Base-by-base conservation (phyloP, 53 echinoderm and acorn worm species). In the Glandiceps talaboti region DNA sequence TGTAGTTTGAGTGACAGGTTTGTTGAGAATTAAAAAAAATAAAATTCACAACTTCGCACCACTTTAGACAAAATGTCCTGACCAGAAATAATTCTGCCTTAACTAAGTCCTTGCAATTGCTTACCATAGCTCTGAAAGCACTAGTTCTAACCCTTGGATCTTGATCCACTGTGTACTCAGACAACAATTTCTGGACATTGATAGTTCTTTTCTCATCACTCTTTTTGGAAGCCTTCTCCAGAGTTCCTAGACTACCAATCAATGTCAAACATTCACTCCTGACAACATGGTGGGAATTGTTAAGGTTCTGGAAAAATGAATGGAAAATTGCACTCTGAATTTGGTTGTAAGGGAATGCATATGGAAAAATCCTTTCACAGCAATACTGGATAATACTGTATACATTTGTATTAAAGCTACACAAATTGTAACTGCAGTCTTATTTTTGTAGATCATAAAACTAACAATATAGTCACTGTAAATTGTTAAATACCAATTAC, bases 101-200 rank as follows among this genome's bases (percentile, higher is more conserved):
- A n/a, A n/a, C n/a, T n/a, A n/a, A n/a, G n/a, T n/a, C n/a, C n/a
- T n/a, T n/a, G n/a, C n/a, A n/a, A 14, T 27, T 30, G 79, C 88
- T 81, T 33, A 92, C 95, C 95, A 92, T 92, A 25, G 95, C 82
- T 72, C 90, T 82, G 75, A 92, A 88, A 74, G 95, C 92, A 74
- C 90, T 92, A 33, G 84, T 80, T 73, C 95, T 86, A 29, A 94
- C 95, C 73, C 95, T 76, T 73, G 95, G 90, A 30, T 94, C 95
- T 81, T 88, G 88, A 76, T 94, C 95, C 75, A 80, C 86, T 1
- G 90, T 88, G 31, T 86, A 92, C 33, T 86, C 88, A 73, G 86
- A 86, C 28, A 94, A 79, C 30, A 94, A 80, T 74, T 86, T 86
- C 31, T 92, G 90, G 26, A 86, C 45, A 29, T 75, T 76, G 26